Evolutionary conservation across 2,888 invertebrate species (phyloP).

Genomic region (Imbricaverruca yamaguchii): DNA sequence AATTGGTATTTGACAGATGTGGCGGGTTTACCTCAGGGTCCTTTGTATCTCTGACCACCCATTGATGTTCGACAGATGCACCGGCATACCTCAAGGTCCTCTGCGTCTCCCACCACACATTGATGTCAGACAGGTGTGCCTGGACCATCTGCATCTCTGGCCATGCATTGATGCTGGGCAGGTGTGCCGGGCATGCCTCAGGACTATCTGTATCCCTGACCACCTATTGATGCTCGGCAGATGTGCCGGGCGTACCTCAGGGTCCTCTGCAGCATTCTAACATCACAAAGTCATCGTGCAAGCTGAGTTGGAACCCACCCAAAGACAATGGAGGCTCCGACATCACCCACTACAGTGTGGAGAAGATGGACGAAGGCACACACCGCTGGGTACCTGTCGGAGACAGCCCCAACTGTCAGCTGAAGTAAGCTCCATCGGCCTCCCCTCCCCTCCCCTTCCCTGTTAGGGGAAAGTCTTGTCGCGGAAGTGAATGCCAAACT

Average conservation of each 20-base stretch:
- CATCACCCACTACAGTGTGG: constrained; percentile 81
- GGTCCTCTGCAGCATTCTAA: constrained; percentile 90
- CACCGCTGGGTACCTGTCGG: constrained; percentile 91
- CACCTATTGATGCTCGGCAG: neutral
- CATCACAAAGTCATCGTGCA: constrained; percentile 89
- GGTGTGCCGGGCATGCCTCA: too few relatives aligned
- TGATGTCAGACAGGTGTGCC: too few relatives aligned
- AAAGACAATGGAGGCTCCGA: constrained; percentile 93
- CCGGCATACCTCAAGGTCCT: too few relatives aligned
- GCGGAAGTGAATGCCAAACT: too few relatives aligned
- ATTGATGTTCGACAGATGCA: too few relatives aligned
- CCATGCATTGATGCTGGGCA: too few relatives aligned
- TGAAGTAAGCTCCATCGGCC: constrained; percentile 42
- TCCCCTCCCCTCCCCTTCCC: too few relatives aligned
- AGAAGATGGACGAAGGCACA: constrained; percentile 91
- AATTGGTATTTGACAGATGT: constrained; percentile 49
- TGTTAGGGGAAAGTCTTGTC: too few relatives aligned
- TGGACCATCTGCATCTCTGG: too few relatives aligned
- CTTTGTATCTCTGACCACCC: too few relatives aligned
- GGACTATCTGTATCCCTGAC: too few relatives aligned
- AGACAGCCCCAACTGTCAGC: constrained; percentile 67
- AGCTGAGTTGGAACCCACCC: constrained; percentile 88
- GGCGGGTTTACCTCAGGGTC: constrained; percentile 81
- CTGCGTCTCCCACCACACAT: too few relatives aligned
- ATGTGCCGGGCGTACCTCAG: constrained; percentile 78